Base-by-base conservation (phyloP, 2,113 vertebrate species). In the Rhinopomastus cyanomelas region DNA sequence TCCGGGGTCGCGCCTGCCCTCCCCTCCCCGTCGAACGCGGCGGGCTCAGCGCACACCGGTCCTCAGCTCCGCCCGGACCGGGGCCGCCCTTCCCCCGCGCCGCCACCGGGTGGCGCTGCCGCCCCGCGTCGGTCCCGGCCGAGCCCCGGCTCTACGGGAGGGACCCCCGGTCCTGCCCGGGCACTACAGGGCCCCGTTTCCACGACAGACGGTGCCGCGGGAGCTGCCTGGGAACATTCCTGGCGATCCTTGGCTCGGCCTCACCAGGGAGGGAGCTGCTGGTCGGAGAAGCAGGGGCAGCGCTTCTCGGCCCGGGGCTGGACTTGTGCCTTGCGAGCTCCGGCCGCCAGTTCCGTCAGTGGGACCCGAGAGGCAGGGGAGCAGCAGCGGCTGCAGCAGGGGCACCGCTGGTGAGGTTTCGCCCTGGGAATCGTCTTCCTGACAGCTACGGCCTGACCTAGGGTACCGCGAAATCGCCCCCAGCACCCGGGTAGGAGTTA, bases 151-250 rank as follows among this genome's bases (percentile, higher is more conserved):
- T 29, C 60, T 26, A 8, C 60, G 25, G 27, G 37, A 14, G n/a
- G 46, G 20, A 3, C 6, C n/a, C 16, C 16, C 3, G 23, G n/a
- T n/a, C n/a, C 17, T 8, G 32, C 20, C 56, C 29, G 8, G 1
- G 30, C 15, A 8, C 44, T 32, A 73, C 74, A 15, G 32, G 11
- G 14, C 4, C 34, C 22, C 11, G 9, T 39, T 53, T 77, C 66
- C 69, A 12, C 27, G 34, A 23, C 27, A 37, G 79, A 48, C 1
- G 32, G 57, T 17, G 66, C 78, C 5, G 44, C 8, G 44, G 29
- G 2, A 29, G 10, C 56, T 7, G 80, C 69, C 5, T 91, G 91
- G 91, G 93, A 92, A 85, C 90, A 75, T 90, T 92, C 83, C 13
- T 76, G 5, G 48, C 85, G 1, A 17, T 72, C 65, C 69, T 30